Percentiles rank a stretch among this genome's conserved stretches.
Evolutionary conservation across 2,113 vertebrate species (phyloP).

Genomic region (Phylloscopus trochilus): DNA sequence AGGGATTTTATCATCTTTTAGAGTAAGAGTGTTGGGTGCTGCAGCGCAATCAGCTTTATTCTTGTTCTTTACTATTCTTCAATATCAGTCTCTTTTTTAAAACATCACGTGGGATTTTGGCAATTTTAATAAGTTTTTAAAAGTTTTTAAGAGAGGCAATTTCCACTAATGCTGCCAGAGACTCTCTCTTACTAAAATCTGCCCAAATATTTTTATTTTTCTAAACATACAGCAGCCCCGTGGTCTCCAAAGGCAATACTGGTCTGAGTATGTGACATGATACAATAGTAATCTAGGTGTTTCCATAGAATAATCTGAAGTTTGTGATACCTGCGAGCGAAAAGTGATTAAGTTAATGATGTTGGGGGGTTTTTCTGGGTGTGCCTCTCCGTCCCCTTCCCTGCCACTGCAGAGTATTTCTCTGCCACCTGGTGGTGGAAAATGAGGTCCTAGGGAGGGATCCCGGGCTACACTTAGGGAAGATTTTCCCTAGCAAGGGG

Average conservation of each 20-base stretch:
- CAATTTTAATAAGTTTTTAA: background rate
- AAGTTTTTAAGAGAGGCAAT: background rate
- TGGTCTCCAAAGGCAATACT: background rate
- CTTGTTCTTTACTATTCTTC: background rate
- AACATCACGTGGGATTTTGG: accelerated
- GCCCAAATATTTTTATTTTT: background rate
- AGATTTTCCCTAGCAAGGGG: background rate
- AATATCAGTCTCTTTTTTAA: background rate
- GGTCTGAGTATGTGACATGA: background rate
- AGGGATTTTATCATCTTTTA: background rate
- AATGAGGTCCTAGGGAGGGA: background rate
- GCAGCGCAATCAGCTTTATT: background rate
- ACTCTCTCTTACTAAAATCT: background rate
- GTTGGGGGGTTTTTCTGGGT: accelerated
- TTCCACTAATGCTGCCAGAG: background rate
- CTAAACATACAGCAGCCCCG: background rate
- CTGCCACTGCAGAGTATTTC: background rate
- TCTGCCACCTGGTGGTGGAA: conserved; percentile 40
- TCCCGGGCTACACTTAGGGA: background rate
- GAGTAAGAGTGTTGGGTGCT: background rate
- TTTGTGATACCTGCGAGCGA: background rate
- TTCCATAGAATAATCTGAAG: background rate
- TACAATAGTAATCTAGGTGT: background rate
- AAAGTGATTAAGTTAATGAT: background rate
- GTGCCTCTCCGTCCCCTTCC: accelerated